Base-by-base conservation (phyloP, 2,888 invertebrate genomes). In the Plusia festucae region DNA sequence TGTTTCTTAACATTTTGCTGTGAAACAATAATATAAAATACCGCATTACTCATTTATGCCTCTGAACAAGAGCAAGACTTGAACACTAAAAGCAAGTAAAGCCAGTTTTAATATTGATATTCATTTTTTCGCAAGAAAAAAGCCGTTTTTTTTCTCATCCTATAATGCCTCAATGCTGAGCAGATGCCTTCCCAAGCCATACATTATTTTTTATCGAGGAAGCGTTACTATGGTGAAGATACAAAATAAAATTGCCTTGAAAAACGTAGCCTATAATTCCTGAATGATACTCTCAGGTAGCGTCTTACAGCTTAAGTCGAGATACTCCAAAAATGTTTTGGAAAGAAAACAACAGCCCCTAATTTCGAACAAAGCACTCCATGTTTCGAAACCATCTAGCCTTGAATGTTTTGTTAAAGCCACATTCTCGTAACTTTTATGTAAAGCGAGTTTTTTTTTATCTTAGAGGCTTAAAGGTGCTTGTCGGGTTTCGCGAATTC, bases 311-410 rank as follows among this genome's bases (percentile, higher is more conserved):
- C 40, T 40, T 40, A 40, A 40, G n/a, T 40, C n/a, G 6, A 40
- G 40, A 40, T 40, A 40, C 40, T 40, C 40, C 40, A 40, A 40
- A 40, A 40, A 40, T 40, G 40, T 40, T 40, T 40, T 20, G 49
- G 13, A 49, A 49, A 49, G 18, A 53, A 32, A 53, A 32, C 32
- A 15, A 22, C 16, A 13, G 46, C 46, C 7, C 44, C 13, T 22
- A 56, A 68, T 54, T 55, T 60, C 60, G 15, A 13, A 53, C 40
- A 52, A 76, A 73, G 58, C 68, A 73, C 76, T 66, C 70, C 63
- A 68, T 53, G 49, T 40, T 56, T n/a, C 11, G 40, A 60, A 54
- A 57, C 68, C 65, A 68, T 68, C 59, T 60, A 32, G 66, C 71
- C 54, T 53, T 53, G 30, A 70, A 70, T 73, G 53, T 70, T 68